Evolutionary conservation across 1,140 invertebrate species (phyloP), one percentile per base, ranked within the genome.

Genomic region (Helicoverpa zea): DNA sequence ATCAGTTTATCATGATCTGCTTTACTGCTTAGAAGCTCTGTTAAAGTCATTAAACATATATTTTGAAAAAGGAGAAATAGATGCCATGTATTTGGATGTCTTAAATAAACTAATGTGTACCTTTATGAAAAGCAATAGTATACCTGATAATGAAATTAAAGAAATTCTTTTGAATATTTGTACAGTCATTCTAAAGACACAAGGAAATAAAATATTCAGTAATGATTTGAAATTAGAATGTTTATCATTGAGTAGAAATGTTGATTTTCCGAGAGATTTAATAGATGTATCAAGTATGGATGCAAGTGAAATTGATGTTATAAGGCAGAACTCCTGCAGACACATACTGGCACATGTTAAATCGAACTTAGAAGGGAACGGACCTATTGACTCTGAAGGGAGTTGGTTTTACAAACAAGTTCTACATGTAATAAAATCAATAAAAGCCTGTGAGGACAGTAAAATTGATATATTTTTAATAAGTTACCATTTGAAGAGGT

Each of bases 41-140:
- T 75, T 92, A 7, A 86, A 90, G 77, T 84, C 81, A 30, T 63
- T 90, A 16, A 80, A 87, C 84, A 54, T 94, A 10, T 85, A 90
- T 7, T 84, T 88, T 89, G 88, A 90, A 35, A 91, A 92, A 80
- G 83, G 81, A 82, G 91, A 90, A 85, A 73, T 94, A 30, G 77
- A 88, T 76, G 72, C 64, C 63, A 77, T 80, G 9, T 80, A 88
- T 59, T 56, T 94, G 29, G 84, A 86, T 13, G 83, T 85, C 23
- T 89, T 92, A n/a, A 91, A 88, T 82, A 75, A 59, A 58, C 47
- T 85, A 29, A 35, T 91, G 12, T 49, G 86, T 54, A 81, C 85
- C 58, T 89, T 90, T 13, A 63, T 93, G 64, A 88, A 86, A 82
- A 81, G 81, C 35, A 77, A 79, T 63, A 78, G 89, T 43, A 76